Conservation (phyloP, 2,113 vertebrate genomes). For the Melanotaenia duboulayi region DNA sequence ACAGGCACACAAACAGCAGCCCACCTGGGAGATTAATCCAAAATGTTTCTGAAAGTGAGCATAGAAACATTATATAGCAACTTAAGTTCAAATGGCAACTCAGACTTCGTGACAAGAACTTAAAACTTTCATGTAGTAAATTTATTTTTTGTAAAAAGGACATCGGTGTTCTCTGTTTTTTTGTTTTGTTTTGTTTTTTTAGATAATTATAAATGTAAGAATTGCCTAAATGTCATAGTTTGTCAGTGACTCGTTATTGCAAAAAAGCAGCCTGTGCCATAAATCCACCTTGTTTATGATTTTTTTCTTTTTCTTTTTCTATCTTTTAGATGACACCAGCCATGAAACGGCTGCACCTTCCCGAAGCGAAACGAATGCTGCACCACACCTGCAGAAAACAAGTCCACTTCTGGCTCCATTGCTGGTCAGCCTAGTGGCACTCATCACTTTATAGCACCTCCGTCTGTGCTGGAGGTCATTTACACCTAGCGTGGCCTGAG, state of each 20-base stretch:
- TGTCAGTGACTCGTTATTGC: background rate
- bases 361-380: conserved; percentile 87
- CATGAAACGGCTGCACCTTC: conserved; percentile 97
- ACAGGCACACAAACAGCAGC: conserved; percentile 27
- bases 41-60: conserved; percentile 38
- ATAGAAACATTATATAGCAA: conserved; percentile 55
- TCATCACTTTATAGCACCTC: conserved; percentile 97
- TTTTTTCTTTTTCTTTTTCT: background rate
- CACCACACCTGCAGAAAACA: conserved; percentile 87
- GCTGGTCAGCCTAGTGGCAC: conserved; percentile 88
- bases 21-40: conserved; percentile 43
- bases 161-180: background rate
- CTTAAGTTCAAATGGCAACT: conserved; percentile 71
- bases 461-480: conserved; percentile 85
- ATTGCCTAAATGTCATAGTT: background rate
- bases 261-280: background rate
- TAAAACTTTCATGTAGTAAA: background rate
- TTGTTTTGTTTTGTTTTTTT: too few relatives aligned
- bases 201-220: too few relatives aligned
- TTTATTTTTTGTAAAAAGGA: conserved; percentile 1
- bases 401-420: conserved; percentile 87
- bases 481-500: conserved; percentile 81
- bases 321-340: conserved; percentile 90
- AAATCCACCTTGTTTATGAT: conserved; percentile 3
- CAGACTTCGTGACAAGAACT: conserved; percentile 31